Evolutionary conservation across 2,113 vertebrate species (phyloP).

Genomic region (Malurus melanocephalus): DNA sequence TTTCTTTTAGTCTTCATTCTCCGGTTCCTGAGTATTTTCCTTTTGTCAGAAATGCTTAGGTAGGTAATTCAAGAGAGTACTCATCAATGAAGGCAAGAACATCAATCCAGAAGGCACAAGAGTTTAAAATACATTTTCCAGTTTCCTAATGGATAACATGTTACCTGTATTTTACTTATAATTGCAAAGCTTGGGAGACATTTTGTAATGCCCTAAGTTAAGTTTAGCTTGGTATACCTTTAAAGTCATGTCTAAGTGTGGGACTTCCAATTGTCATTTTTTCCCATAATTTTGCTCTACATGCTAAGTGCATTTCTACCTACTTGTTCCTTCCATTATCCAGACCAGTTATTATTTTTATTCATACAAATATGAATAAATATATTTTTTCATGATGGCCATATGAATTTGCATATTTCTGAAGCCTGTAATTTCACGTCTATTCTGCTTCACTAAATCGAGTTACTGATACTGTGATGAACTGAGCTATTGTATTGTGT

Average conservation of each 20-base stretch:
- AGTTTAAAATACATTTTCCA: not conserved
- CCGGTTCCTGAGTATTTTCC: not conserved
- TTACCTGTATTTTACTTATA: not conserved
- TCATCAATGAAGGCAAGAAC: not conserved
- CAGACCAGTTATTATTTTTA: not conserved
- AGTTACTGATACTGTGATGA: not conserved
- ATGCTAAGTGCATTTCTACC: not conserved
- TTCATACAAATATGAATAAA: not conserved
- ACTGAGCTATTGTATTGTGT: not conserved
- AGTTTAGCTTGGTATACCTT: not conserved
- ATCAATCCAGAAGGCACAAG: not conserved
- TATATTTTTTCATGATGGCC: not conserved
- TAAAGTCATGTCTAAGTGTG: not conserved
- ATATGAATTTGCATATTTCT: not conserved
- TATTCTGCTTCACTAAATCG: not conserved
- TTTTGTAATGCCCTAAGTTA: not conserved
- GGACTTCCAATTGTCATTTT: not conserved
- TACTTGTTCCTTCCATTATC: not conserved
- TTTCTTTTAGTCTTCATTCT: not conserved
- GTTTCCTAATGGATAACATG: not conserved
- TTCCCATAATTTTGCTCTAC: not conserved
- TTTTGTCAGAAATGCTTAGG: not conserved
- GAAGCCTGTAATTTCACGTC: slow-evolving; percentile 11
- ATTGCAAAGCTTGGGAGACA: not conserved
- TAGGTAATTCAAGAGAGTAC: not conserved